A percentile compares a stretch with the other conserved stretches of the same genome.
These are phyloP conservation scores for Mormyrops boulengeri DNA, from an alignment of 2,797 vertebrate species.

Conservation along the genomic window DNA sequence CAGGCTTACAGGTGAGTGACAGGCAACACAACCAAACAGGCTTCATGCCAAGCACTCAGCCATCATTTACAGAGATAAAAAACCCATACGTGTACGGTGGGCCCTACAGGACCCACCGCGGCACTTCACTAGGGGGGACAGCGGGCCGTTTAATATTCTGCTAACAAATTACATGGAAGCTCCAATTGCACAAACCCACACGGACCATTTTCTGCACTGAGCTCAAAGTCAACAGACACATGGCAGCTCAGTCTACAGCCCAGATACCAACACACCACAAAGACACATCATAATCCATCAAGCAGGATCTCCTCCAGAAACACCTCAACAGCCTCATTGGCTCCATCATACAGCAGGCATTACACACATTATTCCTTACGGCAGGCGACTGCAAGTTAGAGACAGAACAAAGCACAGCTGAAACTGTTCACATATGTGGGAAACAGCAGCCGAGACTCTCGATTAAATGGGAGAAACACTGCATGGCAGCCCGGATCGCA, in stretches of 20 bases:
- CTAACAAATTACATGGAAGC: background rate
- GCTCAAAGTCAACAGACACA: background rate
- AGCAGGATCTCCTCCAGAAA: background rate
- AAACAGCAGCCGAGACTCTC: background rate
- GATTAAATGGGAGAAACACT: background rate
- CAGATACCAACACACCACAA: background rate
- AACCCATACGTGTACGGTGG: background rate
- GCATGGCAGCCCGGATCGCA: background rate
- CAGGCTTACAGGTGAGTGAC: background rate
- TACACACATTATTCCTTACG: background rate
- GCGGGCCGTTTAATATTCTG: background rate
- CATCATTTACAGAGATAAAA: background rate
- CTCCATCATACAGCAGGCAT: background rate
- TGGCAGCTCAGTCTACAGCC: background rate
- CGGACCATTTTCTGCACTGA: background rate
- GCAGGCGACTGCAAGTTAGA: background rate
- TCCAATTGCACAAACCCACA: background rate
- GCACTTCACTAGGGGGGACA: background rate
- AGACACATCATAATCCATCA: background rate
- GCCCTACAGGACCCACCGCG: background rate
- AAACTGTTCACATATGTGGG: background rate
- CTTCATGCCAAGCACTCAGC: background rate
- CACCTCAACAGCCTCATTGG: background rate
- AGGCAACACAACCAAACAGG: background rate
- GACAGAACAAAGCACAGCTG: background rate